A percentile compares a stretch with the other conserved stretches of the same genome.
These are phyloP conservation scores for Antheraea yamamai DNA, from an alignment of 2,888 invertebrate genomes.

Conservation along the genomic window DNA sequence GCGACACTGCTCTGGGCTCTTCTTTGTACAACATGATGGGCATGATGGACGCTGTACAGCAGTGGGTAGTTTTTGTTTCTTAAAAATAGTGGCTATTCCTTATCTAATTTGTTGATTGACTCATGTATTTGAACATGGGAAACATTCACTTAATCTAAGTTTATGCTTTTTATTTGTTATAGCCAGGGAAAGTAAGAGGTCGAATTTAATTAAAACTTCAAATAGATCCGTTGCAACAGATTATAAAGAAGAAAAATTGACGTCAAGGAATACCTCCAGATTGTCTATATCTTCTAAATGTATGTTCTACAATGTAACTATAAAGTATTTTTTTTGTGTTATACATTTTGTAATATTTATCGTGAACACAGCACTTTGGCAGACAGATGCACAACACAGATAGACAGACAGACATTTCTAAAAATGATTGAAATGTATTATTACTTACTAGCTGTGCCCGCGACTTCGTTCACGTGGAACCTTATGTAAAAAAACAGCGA, in stretches of 20 bases:
- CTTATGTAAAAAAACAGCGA: too few relatives aligned
- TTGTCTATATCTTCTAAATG: constrained; percentile 49
- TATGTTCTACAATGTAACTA: constrained; percentile 11
- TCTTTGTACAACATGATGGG: too few relatives aligned
- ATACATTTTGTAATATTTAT: too few relatives aligned
- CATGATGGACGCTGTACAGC: too few relatives aligned
- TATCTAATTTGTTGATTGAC: neutral
- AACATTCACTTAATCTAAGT: neutral
- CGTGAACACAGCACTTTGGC: too few relatives aligned
- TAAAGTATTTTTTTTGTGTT: neutral
- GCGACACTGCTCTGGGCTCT: too few relatives aligned
- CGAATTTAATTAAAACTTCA: constrained; percentile 34
- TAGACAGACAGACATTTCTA: too few relatives aligned
- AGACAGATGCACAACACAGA: too few relatives aligned
- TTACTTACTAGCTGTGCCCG: too few relatives aligned
- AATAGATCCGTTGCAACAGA: constrained; percentile 45
- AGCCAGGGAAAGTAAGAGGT: constrained; percentile 45
- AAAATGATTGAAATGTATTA: too few relatives aligned
- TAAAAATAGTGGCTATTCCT: neutral
- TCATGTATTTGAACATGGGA: neutral
- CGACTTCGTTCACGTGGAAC: too few relatives aligned
- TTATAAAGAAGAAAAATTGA: constrained; percentile 42
- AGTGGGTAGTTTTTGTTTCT: too few relatives aligned
- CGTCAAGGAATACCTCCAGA: constrained; percentile 44
- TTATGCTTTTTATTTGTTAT: constrained; percentile 18